Percentiles rank a stretch among this genome's conserved stretches.
These are phyloP conservation scores for Bursaphelenchus okinawaensis DNA, from an alignment of 2,888 invertebrate species.

Conservation along the genomic window DNA sequence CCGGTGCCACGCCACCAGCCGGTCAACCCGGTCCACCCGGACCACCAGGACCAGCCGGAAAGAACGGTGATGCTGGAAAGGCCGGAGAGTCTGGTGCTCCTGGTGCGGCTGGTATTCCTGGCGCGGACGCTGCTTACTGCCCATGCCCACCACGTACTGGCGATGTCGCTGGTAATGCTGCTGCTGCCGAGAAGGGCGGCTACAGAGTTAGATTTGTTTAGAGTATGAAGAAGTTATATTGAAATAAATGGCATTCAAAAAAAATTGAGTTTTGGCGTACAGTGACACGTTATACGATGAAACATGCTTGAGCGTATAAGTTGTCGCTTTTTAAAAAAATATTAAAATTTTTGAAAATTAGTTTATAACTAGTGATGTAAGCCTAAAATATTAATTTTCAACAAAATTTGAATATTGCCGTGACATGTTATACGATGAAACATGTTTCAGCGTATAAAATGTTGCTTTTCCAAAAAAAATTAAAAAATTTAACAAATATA, in stretches of 20 bases:
- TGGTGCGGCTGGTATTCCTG: constrained; percentile 17
- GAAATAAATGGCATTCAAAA: background rate
- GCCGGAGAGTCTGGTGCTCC: background rate
- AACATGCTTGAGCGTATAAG: too few relatives aligned
- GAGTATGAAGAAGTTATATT: background rate
- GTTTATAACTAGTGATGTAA: background rate
- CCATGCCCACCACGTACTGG: constrained; percentile 22
- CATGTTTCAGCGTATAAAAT: too few relatives aligned
- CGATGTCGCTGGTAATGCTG: constrained; percentile 6
- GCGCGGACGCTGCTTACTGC: constrained; percentile 24
- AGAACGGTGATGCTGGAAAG: background rate
- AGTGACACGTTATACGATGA: too few relatives aligned
- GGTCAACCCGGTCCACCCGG: constrained; percentile 17
- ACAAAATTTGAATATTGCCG: too few relatives aligned
- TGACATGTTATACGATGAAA: too few relatives aligned
- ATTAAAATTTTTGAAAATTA: background rate
- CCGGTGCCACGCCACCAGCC: constrained; percentile 18
- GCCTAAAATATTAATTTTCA: too few relatives aligned
- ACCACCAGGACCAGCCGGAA: constrained; percentile 6
- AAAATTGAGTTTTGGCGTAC: background rate
- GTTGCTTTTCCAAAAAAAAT: too few relatives aligned
- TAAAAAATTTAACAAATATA: too few relatives aligned
- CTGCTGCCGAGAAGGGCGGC: constrained; percentile 7
- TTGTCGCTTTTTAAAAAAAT: background rate
- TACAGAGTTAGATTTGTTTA: constrained; percentile 1